Conservation (phyloP, 1,140 invertebrate genomes). For the Luehdorfia chinensis region DNA sequence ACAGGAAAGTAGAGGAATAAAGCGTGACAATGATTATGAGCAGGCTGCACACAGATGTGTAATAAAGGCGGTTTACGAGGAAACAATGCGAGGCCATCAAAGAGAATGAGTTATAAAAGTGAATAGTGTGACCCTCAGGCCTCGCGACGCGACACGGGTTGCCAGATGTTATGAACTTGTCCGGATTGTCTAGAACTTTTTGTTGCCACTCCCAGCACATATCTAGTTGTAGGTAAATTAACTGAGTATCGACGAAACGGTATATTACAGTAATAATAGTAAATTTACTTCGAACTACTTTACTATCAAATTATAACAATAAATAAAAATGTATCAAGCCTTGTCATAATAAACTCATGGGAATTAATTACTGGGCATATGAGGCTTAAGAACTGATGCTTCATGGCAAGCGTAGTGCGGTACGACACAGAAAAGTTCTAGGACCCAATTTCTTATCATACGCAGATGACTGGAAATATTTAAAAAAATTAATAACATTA, state of each 20-base stretch:
- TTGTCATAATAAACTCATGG: too few relatives aligned
- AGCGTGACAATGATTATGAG: background rate
- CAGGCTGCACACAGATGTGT: background rate
- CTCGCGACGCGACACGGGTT: background rate
- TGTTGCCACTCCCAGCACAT: too few relatives aligned
- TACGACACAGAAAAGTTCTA: too few relatives aligned
- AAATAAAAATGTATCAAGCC: background rate
- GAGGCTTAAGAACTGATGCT: too few relatives aligned
- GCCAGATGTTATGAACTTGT: background rate
- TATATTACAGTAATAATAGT: too few relatives aligned
- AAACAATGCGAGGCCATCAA: conserved; percentile 4
- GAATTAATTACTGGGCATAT: too few relatives aligned
- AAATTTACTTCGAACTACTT: background rate
- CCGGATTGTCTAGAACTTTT: background rate
- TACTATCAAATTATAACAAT: background rate
- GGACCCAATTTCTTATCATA: too few relatives aligned
- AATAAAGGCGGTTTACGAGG: conserved; percentile 3
- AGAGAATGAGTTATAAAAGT: conserved; percentile 4
- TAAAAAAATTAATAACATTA: too few relatives aligned
- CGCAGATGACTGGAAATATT: too few relatives aligned
- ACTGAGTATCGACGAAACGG: background rate
- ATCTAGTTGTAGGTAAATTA: too few relatives aligned
- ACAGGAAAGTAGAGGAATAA: background rate
- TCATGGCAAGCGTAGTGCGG: too few relatives aligned
- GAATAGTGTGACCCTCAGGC: background rate